Percentiles rank a stretch among this genome's conserved stretches.
phyloP scores from a whole-genome alignment of 2,888 invertebrate genomes.

The Phortica magna region DNA sequence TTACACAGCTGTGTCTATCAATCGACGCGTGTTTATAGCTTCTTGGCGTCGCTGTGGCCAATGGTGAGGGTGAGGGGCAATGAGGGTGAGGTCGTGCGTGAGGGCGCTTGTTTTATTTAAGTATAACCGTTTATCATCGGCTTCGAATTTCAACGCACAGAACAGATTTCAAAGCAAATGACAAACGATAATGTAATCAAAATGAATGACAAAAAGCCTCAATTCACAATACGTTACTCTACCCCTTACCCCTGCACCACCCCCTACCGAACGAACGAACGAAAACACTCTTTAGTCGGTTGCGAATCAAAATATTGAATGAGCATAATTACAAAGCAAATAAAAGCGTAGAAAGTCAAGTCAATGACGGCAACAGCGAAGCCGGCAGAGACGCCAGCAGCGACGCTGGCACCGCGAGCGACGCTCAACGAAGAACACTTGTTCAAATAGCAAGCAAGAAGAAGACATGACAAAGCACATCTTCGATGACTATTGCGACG shows the following conservation, averaged over 20 bases:
- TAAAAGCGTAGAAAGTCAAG: not conserved
- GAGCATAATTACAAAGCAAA: conserved; percentile 13
- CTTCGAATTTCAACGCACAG: not conserved
- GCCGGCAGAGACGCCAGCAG: not conserved
- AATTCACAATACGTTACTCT: too few relatives aligned
- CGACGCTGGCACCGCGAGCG: not conserved
- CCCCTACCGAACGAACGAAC: too few relatives aligned
- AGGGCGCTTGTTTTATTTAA: too few relatives aligned
- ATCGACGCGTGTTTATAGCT: too few relatives aligned
- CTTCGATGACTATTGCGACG: not conserved
- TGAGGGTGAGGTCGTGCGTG: too few relatives aligned
- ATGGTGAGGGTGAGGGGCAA: too few relatives aligned
- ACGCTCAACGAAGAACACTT: conserved; percentile 7
- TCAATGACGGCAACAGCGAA: not conserved
- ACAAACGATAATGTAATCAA: too few relatives aligned
- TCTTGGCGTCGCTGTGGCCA: too few relatives aligned
- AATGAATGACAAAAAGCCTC: too few relatives aligned
- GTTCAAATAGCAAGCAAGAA: conserved; percentile 1
- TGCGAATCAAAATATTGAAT: conserved; percentile 18
- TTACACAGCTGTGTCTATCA: too few relatives aligned
- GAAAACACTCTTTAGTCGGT: not conserved
- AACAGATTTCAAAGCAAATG: not conserved
- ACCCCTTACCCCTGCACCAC: too few relatives aligned
- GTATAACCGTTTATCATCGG: not conserved
- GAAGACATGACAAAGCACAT: not conserved